phyloP scores from a whole-genome alignment of 2,113 vertebrate species.

The Probosciger aterrimus region DNA sequence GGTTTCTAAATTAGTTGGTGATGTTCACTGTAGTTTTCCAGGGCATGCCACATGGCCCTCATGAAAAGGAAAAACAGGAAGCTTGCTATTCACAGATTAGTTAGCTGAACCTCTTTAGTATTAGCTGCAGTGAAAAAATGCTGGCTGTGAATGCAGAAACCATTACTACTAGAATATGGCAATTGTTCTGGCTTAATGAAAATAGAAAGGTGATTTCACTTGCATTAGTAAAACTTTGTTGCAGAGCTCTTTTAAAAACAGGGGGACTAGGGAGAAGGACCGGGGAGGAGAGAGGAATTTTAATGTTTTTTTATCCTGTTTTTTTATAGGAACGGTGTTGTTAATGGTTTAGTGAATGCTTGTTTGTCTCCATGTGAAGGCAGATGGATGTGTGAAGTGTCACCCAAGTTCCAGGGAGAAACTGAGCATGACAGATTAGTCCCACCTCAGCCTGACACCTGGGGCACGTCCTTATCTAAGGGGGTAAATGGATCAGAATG shows the following conservation, averaged over 20 bases:
- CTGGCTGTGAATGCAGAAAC: not conserved
- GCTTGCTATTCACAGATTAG: not conserved
- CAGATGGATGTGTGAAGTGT: slow-evolving; percentile 70
- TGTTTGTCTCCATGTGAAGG: slow-evolving; percentile 48
- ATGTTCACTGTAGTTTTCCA: not conserved
- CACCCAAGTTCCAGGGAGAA: slow-evolving; percentile 58
- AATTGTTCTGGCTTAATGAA: not conserved
- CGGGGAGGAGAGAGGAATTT: not conserved
- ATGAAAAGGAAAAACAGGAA: not conserved
- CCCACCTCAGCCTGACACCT: slow-evolving; percentile 77
- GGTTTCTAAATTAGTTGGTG: not conserved
- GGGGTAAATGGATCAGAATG: slow-evolving; percentile 66
- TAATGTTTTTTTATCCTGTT: not conserved
- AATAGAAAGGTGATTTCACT: not conserved
- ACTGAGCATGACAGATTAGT: slow-evolving; percentile 71
- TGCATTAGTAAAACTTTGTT: not conserved
- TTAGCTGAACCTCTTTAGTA: not conserved
- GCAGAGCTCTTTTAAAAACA: not conserved
- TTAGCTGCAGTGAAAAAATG: not conserved
- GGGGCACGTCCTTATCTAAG: slow-evolving; percentile 71
- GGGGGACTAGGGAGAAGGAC: not conserved
- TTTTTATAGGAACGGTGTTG: not conserved
- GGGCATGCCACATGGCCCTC: not conserved
- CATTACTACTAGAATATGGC: not conserved
- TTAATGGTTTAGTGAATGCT: slow-evolving; percentile 47